Percentiles rank a stretch among this genome's conserved stretches.
phyloP scores from a whole-genome alignment of 1,140 invertebrate genomes.

The Papilio aristodemus region DNA sequence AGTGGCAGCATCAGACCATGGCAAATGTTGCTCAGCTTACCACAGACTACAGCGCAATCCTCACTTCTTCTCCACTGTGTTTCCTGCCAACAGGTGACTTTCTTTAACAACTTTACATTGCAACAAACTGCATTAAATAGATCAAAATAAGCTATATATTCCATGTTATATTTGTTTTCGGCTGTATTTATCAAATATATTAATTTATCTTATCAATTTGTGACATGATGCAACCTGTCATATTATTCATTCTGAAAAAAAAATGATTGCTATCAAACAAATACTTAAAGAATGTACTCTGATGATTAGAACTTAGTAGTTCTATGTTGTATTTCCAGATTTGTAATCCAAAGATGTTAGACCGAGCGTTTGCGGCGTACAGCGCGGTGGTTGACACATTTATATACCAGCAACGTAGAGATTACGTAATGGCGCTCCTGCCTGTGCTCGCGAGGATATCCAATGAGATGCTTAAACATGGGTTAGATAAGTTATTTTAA shows the following conservation, averaged over 20 bases:
- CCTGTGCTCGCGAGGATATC: conserved; percentile 62
- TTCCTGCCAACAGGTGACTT: conserved; percentile 63
- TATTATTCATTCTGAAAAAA: too few species aligned
- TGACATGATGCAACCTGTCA: too few species aligned
- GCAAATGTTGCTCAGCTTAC: conserved; percentile 63
- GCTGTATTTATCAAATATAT: too few species aligned
- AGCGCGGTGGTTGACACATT: conserved; percentile 55
- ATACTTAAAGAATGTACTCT: too few species aligned
- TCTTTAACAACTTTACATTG: neutral
- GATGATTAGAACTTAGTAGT: too few species aligned
- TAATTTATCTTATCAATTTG: too few species aligned
- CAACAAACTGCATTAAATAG: too few species aligned
- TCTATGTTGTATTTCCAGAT: conserved; percentile 53
- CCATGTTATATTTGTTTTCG: too few species aligned
- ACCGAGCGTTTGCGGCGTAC: conserved; percentile 55
- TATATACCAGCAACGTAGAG: conserved; percentile 50
- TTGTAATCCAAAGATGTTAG: conserved; percentile 49
- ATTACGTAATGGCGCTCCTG: conserved; percentile 54
- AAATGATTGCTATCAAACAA: too few species aligned
- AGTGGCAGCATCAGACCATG: conserved; percentile 50
- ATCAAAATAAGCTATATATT: too few species aligned
- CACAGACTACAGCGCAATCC: conserved; percentile 49
- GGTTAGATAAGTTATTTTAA: conserved; percentile 40
- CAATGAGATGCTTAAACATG: conserved; percentile 55
- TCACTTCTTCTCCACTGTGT: conserved; percentile 59